phyloP scores from a whole-genome alignment of 2,797 vertebrate genomes.

The Choloepus didactylus region DNA sequence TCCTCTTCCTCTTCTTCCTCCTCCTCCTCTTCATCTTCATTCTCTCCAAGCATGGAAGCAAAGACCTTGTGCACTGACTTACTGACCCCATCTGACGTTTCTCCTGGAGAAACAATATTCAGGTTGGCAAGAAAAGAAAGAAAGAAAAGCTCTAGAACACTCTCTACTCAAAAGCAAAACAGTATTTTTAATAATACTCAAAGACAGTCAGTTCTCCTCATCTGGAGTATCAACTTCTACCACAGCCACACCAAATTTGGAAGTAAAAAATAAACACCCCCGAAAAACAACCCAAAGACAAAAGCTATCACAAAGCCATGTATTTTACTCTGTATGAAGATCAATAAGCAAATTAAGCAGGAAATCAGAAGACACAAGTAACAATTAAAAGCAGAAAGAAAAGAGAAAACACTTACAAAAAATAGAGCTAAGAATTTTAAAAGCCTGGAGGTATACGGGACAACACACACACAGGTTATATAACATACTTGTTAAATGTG shows the following conservation, averaged over 20 bases:
- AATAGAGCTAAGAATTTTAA: not conserved
- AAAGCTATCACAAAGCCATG: not conserved
- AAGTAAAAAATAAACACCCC: not conserved
- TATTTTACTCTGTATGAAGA: constrained; percentile 18
- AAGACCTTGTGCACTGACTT: constrained; percentile 96
- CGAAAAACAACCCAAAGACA: constrained; percentile 1
- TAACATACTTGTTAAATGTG: not conserved
- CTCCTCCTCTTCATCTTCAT: constrained; percentile 86
- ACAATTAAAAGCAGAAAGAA: not conserved
- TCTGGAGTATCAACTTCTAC: constrained; percentile 30
- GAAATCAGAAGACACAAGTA: not conserved
- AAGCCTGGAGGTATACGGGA: not conserved
- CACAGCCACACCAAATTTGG: not conserved
- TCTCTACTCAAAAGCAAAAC: not conserved
- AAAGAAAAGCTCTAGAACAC: not conserved
- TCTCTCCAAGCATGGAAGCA: constrained; percentile 95
- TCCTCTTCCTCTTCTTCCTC: constrained; percentile 88
- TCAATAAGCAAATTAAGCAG: not conserved
- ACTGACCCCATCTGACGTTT: constrained; percentile 94
- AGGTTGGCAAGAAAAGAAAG: not conserved
- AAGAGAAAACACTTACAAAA: not conserved
- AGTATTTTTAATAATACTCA: not conserved
- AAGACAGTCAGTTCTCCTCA: not conserved
- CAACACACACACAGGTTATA: not conserved
- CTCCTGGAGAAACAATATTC: constrained; percentile 81